Evolutionary conservation across 1,140 invertebrate species (phyloP).

Genomic region (Eupristina koningsbergeri): DNA sequence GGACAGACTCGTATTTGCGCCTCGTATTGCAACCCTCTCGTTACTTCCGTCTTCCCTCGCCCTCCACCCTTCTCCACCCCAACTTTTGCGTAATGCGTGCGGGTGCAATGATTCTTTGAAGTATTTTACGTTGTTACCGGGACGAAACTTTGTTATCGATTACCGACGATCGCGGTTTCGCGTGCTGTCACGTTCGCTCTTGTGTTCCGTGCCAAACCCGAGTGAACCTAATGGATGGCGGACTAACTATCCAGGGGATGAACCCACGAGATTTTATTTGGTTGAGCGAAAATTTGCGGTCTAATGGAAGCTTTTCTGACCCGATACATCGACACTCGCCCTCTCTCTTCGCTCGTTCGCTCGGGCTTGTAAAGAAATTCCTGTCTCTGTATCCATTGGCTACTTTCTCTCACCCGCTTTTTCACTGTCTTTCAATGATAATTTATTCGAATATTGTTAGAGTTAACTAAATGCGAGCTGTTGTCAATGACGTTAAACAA

Average conservation of each 20-base stretch:
- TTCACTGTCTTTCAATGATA: neutral
- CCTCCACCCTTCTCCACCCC: too few species aligned
- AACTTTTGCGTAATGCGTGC: neutral
- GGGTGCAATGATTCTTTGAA: neutral
- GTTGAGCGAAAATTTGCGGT: neutral
- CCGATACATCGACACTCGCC: neutral
- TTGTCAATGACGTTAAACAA: neutral
- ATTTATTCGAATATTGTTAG: too few species aligned
- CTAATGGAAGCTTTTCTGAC: too few species aligned
- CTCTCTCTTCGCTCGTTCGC: too few species aligned
- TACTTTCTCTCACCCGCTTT: neutral
- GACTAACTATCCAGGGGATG: neutral
- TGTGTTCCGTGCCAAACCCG: too few species aligned
- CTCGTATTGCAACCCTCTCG: neutral
- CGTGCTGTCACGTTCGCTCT: neutral
- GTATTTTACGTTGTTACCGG: neutral
- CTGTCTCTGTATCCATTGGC: too few species aligned
- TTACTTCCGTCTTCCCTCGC: too few species aligned
- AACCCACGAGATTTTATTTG: neutral
- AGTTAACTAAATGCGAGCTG: neutral
- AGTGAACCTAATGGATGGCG: neutral
- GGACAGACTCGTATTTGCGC: neutral
- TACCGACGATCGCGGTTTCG: neutral
- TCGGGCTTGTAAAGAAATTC: too few species aligned
- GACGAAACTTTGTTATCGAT: slow-evolving; percentile 2